These are phyloP conservation scores for Hyperoplus immaculatus DNA, from an alignment of 2,797 vertebrate genomes.

Conservation along the genomic window DNA sequence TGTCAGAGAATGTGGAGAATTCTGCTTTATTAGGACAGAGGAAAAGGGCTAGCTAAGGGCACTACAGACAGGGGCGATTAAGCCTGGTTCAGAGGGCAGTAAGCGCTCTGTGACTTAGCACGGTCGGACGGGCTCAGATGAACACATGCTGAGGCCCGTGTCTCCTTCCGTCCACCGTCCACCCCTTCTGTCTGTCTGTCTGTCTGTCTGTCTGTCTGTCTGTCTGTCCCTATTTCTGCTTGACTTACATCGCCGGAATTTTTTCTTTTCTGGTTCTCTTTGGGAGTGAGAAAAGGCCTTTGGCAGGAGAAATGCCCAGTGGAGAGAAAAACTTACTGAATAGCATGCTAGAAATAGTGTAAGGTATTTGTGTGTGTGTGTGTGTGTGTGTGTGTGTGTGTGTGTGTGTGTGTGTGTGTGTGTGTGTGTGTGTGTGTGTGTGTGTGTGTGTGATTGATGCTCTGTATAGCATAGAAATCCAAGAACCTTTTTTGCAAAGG, in stretches of 20 bases:
- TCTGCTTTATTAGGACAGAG: slow-evolving; percentile 41
- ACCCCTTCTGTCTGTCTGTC: slow-evolving; percentile 5
- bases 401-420: slow-evolving; percentile 8
- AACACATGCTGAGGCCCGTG: slow-evolving; percentile 20
- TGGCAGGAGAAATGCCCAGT: slow-evolving; percentile 59
- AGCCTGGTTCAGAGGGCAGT: slow-evolving; percentile 32
- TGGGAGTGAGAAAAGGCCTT: slow-evolving; percentile 47
- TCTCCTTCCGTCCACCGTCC: slow-evolving; percentile 19
- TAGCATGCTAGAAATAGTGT: slow-evolving; percentile 70
- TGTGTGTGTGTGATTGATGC: slow-evolving; percentile 29
- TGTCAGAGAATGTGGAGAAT: slow-evolving; percentile 61
- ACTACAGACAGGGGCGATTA: slow-evolving; percentile 10
- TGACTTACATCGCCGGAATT: neutral
- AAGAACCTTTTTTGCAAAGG: slow-evolving; percentile 39
- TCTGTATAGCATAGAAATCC: slow-evolving; percentile 28
- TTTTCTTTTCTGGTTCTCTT: slow-evolving; percentile 47
- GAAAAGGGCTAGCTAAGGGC: slow-evolving; percentile 38
- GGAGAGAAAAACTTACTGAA: slow-evolving; percentile 51
- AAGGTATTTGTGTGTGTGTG: slow-evolving; percentile 60
- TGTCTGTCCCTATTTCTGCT: slow-evolving; percentile 13
- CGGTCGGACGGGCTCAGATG: slow-evolving; percentile 9
- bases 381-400: slow-evolving; percentile 12
- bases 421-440: slow-evolving; percentile 8
- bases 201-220: slow-evolving; percentile 19
- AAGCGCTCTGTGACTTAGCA: neutral